Percentiles rank a stretch among this genome's conserved stretches.
Conservation (phyloP, 1,140 invertebrate species). For the Heliothis subflexa region DNA sequence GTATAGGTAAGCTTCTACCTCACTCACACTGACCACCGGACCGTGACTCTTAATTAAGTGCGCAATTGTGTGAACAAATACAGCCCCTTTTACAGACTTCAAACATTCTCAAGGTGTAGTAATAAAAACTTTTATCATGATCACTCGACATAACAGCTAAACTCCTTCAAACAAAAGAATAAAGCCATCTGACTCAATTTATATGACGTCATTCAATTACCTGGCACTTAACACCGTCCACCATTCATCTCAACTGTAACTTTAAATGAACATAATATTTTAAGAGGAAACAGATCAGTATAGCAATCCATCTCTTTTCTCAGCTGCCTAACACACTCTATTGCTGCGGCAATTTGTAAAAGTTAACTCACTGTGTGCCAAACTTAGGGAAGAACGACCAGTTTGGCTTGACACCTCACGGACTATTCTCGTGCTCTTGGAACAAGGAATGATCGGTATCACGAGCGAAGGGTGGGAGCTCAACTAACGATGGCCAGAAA, state of each 20-base stretch:
- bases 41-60: too few species aligned
- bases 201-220: slow-evolving; percentile 41
- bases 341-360: slow-evolving; percentile 78
- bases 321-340: slow-evolving; percentile 72
- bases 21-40: too few species aligned
- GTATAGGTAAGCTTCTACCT: too few species aligned
- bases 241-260: slow-evolving; percentile 47
- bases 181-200: slow-evolving; percentile 30
- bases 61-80: too few species aligned
- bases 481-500: slow-evolving; percentile 59
- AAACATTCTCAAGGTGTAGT: not conserved
- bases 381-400: slow-evolving; percentile 69
- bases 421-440: slow-evolving; percentile 35
- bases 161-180: slow-evolving; percentile 21
- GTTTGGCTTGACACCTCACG: slow-evolving; percentile 51
- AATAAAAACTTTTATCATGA: slow-evolving; percentile 5
- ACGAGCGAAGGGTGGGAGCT: slow-evolving; percentile 49
- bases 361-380: slow-evolving; percentile 74
- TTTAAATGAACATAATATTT: slow-evolving; percentile 69
- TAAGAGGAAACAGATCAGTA: slow-evolving; percentile 72
- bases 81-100: too few species aligned
- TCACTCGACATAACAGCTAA: not conserved
- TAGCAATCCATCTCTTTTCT: slow-evolving; percentile 75
- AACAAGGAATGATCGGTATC: not conserved
- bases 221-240: slow-evolving; percentile 14